Percentiles rank a stretch among this genome's conserved stretches.
Conservation (phyloP, 2,888 invertebrate genomes). For the Hofmannophila pseudospretella region DNA sequence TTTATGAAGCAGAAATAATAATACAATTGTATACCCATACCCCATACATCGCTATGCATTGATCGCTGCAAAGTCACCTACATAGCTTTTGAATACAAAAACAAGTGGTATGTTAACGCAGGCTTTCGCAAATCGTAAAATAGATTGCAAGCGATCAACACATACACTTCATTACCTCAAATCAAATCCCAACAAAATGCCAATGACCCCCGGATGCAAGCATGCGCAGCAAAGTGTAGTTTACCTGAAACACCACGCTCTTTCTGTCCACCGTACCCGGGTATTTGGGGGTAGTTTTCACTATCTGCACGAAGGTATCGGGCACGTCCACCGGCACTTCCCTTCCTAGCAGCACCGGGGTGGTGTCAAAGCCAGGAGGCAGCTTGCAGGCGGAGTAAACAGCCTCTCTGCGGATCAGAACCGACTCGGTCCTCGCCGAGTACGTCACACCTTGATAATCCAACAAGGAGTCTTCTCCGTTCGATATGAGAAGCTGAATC, state of each 20-base stretch:
- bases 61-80: too few species aligned
- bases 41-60: too few species aligned
- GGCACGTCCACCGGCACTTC: slow-evolving; percentile 93
- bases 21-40: too few species aligned
- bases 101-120: too few species aligned
- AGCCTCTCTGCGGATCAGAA: slow-evolving; percentile 60
- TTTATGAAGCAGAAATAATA: too few species aligned
- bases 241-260: slow-evolving; percentile 71
- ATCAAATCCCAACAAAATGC: too few species aligned
- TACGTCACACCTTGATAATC: slow-evolving; percentile 68
- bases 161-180: too few species aligned
- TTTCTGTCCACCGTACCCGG: slow-evolving; percentile 78
- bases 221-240: slow-evolving; percentile 47
- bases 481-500: slow-evolving; percentile 65
- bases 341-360: slow-evolving; percentile 68
- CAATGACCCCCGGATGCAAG: slow-evolving; percentile 6
- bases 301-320: slow-evolving; percentile 89
- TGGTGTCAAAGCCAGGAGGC: slow-evolving; percentile 68
- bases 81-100: too few species aligned
- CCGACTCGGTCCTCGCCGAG: slow-evolving; percentile 71
- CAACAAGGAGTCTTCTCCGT: slow-evolving; percentile 64
- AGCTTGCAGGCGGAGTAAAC: slow-evolving; percentile 69
- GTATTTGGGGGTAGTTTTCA: slow-evolving; percentile 85
- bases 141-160: too few species aligned
- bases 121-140: too few species aligned